Base-by-base conservation (phyloP, 2,113 vertebrate species). In the Gobius niger region DNA sequence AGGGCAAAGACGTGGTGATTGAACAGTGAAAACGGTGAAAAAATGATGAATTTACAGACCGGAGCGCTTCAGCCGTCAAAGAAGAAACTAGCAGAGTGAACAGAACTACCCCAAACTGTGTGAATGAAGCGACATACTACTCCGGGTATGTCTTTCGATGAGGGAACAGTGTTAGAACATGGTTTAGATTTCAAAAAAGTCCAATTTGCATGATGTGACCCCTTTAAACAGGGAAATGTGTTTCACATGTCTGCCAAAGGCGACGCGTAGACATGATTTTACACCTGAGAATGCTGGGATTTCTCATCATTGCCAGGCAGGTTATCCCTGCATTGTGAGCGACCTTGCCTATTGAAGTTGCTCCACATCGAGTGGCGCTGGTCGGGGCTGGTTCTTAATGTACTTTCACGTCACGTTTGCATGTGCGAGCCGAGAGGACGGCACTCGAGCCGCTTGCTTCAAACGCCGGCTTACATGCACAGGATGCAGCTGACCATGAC, bases 401-500 rank as follows among this genome's bases (percentile, higher is more conserved):
- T 24, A 40, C 44, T 62, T 74, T 59, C 34, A 44, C 54, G 57
- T 73, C 40, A 63, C 49, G 74, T 19, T 56, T 56, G 0, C 41
- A 16, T 56, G 18, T 10, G 46, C 18, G 65, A 42, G 65, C 19
- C 65, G 47, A 40, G 49, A 71, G 59, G 73, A 70, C 44, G 46
- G 24, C 15, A 61, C 16, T 65, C 10, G 44, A 44, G 9, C 51
- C 44, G 60, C 67, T 14, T 13, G 0, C 56, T 15, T 41, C 6
- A 15, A 67, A 52, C n/a, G 60, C 62, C 41, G 67, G 52, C 19
- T 24, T 68, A 70, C 67, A 78, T 56, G 59, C 70, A 65, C 75
- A 69, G 63, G 42, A 75, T 63, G 68, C 61, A 41, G 11, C 8
- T 68, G 63, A 75, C 75, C 76, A 69, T 78, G 84, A 83, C 73